phyloP scores from a whole-genome alignment of 2,797 vertebrate genomes.

The Acropternis orthonyx region DNA sequence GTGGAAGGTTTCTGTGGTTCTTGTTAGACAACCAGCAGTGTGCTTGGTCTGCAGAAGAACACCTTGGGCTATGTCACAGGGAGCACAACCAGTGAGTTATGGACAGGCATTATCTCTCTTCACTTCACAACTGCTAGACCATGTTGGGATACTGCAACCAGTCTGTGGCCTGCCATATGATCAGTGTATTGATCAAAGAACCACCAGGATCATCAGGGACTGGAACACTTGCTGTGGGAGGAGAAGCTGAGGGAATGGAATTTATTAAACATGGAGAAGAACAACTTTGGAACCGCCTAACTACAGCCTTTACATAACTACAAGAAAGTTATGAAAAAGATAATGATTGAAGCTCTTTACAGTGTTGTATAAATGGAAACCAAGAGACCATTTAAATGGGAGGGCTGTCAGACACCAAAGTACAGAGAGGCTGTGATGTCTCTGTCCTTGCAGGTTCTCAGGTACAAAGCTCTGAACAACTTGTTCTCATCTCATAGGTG shows the following conservation, averaged over 20 bases:
- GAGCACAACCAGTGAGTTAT: fast-evolving
- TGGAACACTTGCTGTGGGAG: background rate
- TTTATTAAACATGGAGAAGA: background rate
- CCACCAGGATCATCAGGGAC: background rate
- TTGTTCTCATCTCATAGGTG: background rate
- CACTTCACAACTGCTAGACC: background rate
- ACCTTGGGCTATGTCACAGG: fast-evolving
- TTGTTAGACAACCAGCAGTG: background rate
- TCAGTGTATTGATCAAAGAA: background rate
- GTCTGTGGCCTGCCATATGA: background rate
- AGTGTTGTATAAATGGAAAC: background rate
- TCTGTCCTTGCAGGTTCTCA: background rate
- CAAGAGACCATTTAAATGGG: background rate
- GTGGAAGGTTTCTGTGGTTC: background rate
- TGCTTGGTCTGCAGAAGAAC: no score
- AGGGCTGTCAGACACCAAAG: background rate
- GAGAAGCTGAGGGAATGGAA: background rate
- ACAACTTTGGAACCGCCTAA: background rate
- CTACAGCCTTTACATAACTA: background rate
- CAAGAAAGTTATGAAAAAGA: background rate
- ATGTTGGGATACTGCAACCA: no score
- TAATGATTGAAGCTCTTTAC: background rate
- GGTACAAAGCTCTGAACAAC: background rate
- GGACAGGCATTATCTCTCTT: background rate
- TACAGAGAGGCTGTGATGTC: background rate